Conservation (phyloP, 2,888 invertebrate genomes). For the Philereme transversata region DNA sequence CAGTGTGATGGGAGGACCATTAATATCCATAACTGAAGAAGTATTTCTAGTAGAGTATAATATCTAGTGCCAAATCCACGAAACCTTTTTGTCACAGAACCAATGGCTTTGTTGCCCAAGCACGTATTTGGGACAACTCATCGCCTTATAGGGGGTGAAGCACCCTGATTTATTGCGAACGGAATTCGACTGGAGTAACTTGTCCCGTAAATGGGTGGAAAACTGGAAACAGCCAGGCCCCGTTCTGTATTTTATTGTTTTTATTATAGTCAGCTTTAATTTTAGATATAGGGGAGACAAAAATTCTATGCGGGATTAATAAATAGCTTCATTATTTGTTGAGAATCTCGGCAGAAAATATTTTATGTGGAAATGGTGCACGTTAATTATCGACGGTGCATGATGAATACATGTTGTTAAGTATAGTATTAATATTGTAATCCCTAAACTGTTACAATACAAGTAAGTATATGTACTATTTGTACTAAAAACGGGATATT, state of each 20-base stretch:
- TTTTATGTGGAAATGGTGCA: too few species aligned
- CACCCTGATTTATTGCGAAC: constrained; percentile 36
- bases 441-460: too few species aligned
- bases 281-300: constrained; percentile 13
- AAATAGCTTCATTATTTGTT: constrained; percentile 1
- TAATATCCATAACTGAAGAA: too few species aligned
- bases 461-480: too few species aligned
- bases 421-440: too few species aligned
- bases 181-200: constrained; percentile 29
- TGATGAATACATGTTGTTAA: too few species aligned
- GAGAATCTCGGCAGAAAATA: too few species aligned
- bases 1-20: too few species aligned
- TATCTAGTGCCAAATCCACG: constrained; percentile 4
- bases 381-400: too few species aligned
- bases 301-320: constrained; percentile 1
- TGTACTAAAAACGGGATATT: too few species aligned
- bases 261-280: constrained; percentile 17
- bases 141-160: constrained; percentile 23
- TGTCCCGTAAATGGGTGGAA: constrained; percentile 25
- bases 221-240: constrained; percentile 16
- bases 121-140: constrained; percentile 35
- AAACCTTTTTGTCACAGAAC: constrained; percentile 9
- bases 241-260: constrained; percentile 17
- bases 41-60: neutral
- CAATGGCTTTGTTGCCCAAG: constrained; percentile 24